A percentile compares a stretch with the other conserved stretches of the same genome.
These are phyloP conservation scores for Coryphaenoides rupestris DNA, from an alignment of 2,113 vertebrate genomes.

Conservation along the genomic window DNA sequence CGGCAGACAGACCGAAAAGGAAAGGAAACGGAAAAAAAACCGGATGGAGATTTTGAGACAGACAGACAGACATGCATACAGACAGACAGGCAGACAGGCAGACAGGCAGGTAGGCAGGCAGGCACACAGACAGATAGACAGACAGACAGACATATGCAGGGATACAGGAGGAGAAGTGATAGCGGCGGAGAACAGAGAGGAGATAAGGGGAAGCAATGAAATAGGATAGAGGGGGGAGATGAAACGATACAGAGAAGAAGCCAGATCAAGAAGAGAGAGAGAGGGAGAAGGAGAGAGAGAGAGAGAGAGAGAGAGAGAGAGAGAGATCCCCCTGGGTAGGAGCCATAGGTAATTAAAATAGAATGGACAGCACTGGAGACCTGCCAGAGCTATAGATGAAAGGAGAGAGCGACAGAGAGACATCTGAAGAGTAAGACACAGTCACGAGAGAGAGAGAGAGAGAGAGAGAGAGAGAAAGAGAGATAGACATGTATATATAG, in stretches of 20 bases:
- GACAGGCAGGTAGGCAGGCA: slow-evolving; percentile 30
- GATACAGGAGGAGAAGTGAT: not conserved
- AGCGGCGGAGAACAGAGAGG: slow-evolving; percentile 2
- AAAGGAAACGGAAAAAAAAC: not conserved
- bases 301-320: slow-evolving; percentile 34
- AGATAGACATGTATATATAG: no score
- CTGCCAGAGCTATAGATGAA: slow-evolving; percentile 45
- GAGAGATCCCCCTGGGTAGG: slow-evolving; percentile 53
- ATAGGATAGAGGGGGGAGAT: slow-evolving; percentile 22
- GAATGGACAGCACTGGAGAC: slow-evolving; percentile 66
- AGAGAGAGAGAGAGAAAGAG: not conserved
- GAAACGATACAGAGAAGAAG: not conserved
- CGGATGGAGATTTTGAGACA: not conserved
- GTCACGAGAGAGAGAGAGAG: not conserved
- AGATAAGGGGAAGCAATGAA: slow-evolving; percentile 33
- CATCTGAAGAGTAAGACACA: slow-evolving; percentile 4
- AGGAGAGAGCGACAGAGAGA: not conserved
- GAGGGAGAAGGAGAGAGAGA: slow-evolving; percentile 1
- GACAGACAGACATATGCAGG: slow-evolving; percentile 21
- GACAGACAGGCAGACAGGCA: slow-evolving; percentile 19
- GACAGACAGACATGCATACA: slow-evolving; percentile 9
- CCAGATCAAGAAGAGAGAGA: slow-evolving; percentile 7
- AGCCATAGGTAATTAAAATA: slow-evolving; percentile 72
- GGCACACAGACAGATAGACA: not conserved
- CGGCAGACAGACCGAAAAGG: slow-evolving; percentile 9